Base-by-base conservation (phyloP, 2,113 vertebrate genomes). In the Cyphomyrus plagiostoma region DNA sequence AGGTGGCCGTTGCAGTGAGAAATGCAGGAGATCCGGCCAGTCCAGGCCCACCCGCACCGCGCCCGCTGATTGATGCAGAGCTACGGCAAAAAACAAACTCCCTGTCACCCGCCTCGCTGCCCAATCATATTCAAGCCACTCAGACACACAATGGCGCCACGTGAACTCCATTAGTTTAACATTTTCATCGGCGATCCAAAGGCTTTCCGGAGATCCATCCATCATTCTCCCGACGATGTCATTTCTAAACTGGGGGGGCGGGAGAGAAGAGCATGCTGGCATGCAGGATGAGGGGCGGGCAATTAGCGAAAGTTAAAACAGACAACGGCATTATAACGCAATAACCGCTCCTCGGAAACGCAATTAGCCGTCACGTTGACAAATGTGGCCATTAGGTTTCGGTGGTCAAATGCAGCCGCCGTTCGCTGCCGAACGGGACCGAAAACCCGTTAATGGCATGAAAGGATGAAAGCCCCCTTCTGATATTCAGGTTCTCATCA, bases 311-410 rank as follows among this genome's bases (percentile, higher is more conserved):
- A 48, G 88, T 84, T 89, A 84, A 89, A 82, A 84, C 35, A 46
- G 88, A 58, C 85, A 89, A 89, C 88, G 46, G 80, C 88, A 89
- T 89, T 89, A 89, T 42, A 84, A 58, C 88, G 42, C 77, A 46
- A 89, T 46, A 58, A 84, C 50, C 23, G 35, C 80, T 85, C 80
- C 88, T 62, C 49, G 39, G 77, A 42, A 85, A 85, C 45, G 77
- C 77, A 85, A 89, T 89, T 89, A 84, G 58, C 66, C 39, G 88
- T 80, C 39, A 82, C 52, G 46, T 56, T 84, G 66, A 89, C 50
- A 89, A 89, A 89, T 49, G 80, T 11, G 82, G 10, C 56, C 80
- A 89, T 89, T 84, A 89, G 19, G 74, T 89, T 46, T 58, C 21
- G 11, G 50, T 74, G 50, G 35, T 82, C 48, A 89, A 46, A 58